Base-by-base conservation (phyloP, 2,113 vertebrate species). In the Oceanodroma tethys region DNA sequence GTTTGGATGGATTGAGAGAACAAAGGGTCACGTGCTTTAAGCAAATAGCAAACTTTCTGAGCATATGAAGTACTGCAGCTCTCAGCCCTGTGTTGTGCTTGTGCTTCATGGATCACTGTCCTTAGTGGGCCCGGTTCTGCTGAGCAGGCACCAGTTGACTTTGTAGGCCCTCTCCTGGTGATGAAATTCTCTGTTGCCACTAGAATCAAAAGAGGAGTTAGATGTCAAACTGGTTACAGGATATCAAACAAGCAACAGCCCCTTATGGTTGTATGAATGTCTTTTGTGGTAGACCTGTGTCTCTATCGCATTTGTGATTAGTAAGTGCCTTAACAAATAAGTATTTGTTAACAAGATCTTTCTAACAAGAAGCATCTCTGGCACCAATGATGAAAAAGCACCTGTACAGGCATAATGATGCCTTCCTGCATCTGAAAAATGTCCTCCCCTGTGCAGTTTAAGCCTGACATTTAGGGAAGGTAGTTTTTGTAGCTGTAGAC, bases 41-140 rank as follows among this genome's bases (percentile, higher is more conserved):
- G 29, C 6, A 63, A 45, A 34, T 7, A 74, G 12, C 1, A 8
- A 90, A 43, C 9, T 7, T 74, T 62, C 43, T 36, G 52, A 67
- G 23, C 16, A 3, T 27, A 4, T 21, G 21, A 75, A 65, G 7
- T 36, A 36, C 4, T 0, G 0, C 36, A 60, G 53, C 48, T 45
- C 53, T 29, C 8, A 83, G 10, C 14, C 34, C 22, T 26, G 27
- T 42, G 14, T 22, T 89, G 43, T 68, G 9, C 47, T 91, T 78
- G 23, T 0, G 1, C 20, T 52, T 65, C 23, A 36, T 47, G 32
- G 42, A 38, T 73, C 30, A 15, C 19, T 30, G 63, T 63, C n/a
- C 16, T 50, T 30, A 59, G 32, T 30, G 25, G 21, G 13, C 13
- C 47, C 26, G 43, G 38, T 38, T 27, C 48, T 75, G 38, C 63